Conservation (phyloP, 2,888 invertebrate species). For the Lysandra bellargus region DNA sequence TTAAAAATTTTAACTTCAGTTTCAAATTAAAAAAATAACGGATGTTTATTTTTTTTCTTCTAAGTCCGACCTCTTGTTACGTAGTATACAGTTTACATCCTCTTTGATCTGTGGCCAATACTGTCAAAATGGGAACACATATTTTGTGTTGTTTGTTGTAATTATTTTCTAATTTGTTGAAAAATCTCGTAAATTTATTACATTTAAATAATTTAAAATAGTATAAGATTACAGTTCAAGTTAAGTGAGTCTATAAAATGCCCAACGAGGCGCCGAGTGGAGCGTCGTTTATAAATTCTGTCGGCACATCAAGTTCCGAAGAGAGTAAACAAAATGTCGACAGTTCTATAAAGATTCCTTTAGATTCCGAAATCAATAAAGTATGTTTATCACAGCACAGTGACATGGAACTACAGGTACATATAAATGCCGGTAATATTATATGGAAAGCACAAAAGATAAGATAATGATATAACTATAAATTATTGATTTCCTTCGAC, state of each 20-base stretch:
- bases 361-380: constrained; percentile 11
- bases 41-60: no score
- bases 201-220: background rate
- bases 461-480: background rate
- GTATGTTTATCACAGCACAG: background rate
- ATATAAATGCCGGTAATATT: background rate
- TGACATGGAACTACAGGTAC: background rate
- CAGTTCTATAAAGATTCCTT: background rate
- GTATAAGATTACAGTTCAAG: background rate
- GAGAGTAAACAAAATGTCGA: constrained; percentile 22
- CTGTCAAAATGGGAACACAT: background rate
- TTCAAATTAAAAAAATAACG: no score
- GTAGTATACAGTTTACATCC: no score
- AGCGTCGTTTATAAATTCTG: background rate
- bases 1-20: no score
- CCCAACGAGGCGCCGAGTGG: background rate
- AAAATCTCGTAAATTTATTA: background rate
- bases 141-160: constrained; percentile 1
- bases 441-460: background rate
- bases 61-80: no score
- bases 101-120: background rate
- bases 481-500: background rate
- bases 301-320: background rate
- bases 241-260: background rate
- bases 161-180: background rate